Evolutionary conservation across 1,140 invertebrate species (phyloP).

Genomic region (Drosophila auraria): DNA sequence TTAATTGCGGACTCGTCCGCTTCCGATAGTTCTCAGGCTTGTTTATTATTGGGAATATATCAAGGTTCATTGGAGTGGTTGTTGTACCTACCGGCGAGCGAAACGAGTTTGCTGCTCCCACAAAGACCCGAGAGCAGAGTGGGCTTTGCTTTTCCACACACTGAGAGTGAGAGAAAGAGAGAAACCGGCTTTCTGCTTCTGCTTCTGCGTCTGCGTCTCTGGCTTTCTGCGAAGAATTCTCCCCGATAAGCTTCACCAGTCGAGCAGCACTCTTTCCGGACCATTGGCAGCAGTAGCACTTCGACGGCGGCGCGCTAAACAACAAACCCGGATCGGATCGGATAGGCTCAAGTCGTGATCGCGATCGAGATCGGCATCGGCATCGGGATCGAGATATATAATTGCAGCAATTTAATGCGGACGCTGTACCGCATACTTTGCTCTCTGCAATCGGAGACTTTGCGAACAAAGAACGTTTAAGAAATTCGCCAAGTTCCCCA

Average conservation of each 20-base stretch:
- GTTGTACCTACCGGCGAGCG: constrained; percentile 44
- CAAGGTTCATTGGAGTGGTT: constrained; percentile 43
- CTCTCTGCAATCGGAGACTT: constrained; percentile 28
- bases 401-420: constrained; percentile 46
- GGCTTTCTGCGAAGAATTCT: constrained; percentile 63
- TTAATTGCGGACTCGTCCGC: constrained; percentile 48
- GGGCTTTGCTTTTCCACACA: constrained; percentile 13
- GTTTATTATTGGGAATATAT: constrained; percentile 53
- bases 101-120: constrained; percentile 47
- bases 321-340: constrained; percentile 49
- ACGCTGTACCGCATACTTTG: constrained; percentile 40
- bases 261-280: constrained; percentile 66
- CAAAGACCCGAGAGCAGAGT: constrained; percentile 21
- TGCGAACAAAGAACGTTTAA: constrained; percentile 43
- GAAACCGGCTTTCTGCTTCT: constrained; percentile 73
- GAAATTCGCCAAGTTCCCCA: constrained; percentile 29
- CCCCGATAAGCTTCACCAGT: constrained; percentile 58
- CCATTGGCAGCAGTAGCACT: constrained; percentile 79
- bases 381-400: constrained; percentile 35
- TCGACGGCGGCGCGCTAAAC: constrained; percentile 65
- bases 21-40: constrained; percentile 52
- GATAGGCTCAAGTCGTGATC: constrained; percentile 15
- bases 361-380: constrained; percentile 34
- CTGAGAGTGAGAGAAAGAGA: not conserved
- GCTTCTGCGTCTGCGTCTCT: constrained; percentile 39